Base-by-base conservation (phyloP, 1,140 invertebrate genomes). In the Maniola jurtina region DNA sequence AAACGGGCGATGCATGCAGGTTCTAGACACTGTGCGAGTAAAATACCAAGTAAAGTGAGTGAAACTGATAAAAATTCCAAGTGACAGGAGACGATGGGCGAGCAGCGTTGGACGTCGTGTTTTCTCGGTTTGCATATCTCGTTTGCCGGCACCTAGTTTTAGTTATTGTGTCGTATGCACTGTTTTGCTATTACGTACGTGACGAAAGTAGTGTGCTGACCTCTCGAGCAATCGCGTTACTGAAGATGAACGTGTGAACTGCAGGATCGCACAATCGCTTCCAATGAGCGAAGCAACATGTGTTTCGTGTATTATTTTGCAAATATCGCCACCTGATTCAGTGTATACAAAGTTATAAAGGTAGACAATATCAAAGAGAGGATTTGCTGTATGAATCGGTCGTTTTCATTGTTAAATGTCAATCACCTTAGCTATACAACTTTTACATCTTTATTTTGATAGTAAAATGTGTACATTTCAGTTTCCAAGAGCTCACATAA, bases 11-110 rank as follows among this genome's bases (percentile, higher is more conserved):
- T 82, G 80, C 80, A 81, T 83, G 77, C 75, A 80, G 73, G 79
- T 84, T 80, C 84, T 76, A 82, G 77, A 78, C 73, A 75, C 77
- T 82, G 77, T 79, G 77, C 84, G 85, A 82, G 84, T 85, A 81
- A 81, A 83, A 75, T 73, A 47, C 67, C 61, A 69, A 72, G 68
- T 68, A 73, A 71, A 68, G 69, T 56, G 74, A 79, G 77, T 81
- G 79, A 76, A 77, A 79, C 76, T 76, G 67, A 65, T 74, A 73
- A 70, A 76, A 73, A 75, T 77, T 70, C 76, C 63, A 73, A 71
- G 75, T 82, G 66, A 70, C 65, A 25, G 52, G 57, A 67, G 73
- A 48, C 68, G 64, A 65, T 66, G 73, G 66, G 63, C 57, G 64
- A 73, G 64, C 48, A 71, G 70, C 72, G 71, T 56, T 68, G 67